A percentile compares a stretch with the other conserved stretches of the same genome.
phyloP scores from a whole-genome alignment of 2,888 invertebrate genomes.

The Phyllotreta striolata region DNA sequence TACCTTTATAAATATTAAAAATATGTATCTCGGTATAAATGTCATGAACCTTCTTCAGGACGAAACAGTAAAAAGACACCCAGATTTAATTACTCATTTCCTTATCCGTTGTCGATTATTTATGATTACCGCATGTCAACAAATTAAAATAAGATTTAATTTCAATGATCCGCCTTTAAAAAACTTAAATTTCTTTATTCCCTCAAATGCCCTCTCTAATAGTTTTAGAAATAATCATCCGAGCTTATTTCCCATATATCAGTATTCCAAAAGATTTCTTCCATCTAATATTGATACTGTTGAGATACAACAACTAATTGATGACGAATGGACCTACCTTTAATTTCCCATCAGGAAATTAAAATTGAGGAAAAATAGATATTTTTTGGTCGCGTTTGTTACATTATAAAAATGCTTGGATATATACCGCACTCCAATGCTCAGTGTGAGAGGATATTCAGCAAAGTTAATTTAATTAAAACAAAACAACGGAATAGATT shows the following conservation, averaged over 20 bases:
- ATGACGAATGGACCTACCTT: slow-evolving; percentile 1
- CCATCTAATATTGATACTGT: slow-evolving; percentile 1
- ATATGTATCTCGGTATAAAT: slow-evolving; percentile 3
- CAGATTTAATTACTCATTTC: neutral
- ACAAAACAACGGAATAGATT: neutral
- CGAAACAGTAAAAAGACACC: slow-evolving; percentile 3
- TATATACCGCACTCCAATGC: slow-evolving; percentile 1
- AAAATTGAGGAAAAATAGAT: neutral
- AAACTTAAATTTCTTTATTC: no score
- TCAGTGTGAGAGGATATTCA: neutral
- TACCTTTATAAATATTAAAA: neutral
- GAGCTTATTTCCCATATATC: slow-evolving; percentile 1
- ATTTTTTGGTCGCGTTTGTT: slow-evolving; percentile 1
- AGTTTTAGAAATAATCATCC: slow-evolving; percentile 1
- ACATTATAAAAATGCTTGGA: neutral
- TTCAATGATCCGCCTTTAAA: no score
- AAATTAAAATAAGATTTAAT: no score
- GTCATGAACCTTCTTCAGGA: neutral
- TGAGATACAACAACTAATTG: slow-evolving; percentile 1
- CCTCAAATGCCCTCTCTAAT: no score
- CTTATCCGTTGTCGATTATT: slow-evolving; percentile 1
- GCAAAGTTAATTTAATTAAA: slow-evolving; percentile 1
- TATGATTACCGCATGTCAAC: no score
- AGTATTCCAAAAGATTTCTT: slow-evolving; percentile 3
- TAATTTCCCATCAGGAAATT: slow-evolving; percentile 3